phyloP scores from a whole-genome alignment of 1,140 invertebrate genomes.

The Berghia stephanieae region DNA sequence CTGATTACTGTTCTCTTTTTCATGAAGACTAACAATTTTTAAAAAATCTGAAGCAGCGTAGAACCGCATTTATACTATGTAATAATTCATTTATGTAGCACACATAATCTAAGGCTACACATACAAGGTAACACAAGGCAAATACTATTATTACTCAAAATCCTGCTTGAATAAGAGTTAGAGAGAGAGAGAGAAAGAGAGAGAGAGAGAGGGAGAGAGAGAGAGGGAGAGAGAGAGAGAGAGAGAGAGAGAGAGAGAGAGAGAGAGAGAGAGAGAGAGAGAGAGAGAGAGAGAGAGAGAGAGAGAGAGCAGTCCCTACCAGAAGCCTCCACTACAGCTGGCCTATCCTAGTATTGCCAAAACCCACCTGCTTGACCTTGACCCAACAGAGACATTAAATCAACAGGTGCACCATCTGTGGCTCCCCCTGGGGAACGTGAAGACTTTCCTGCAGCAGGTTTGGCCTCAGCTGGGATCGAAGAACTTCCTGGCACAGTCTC shows the following conservation, averaged over 20 bases:
- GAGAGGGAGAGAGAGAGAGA: neutral
- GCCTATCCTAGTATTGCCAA: neutral
- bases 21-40: too few species aligned
- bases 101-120: too few species aligned
- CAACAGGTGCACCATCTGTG: neutral
- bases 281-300: neutral
- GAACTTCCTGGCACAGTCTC: too few species aligned
- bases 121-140: too few species aligned
- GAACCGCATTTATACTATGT: too few species aligned
- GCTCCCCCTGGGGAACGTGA: neutral
- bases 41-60: too few species aligned
- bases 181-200: too few species aligned
- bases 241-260: neutral
- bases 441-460: neutral
- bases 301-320: neutral
- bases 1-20: too few species aligned
- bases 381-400: constrained; percentile 27
- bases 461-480: neutral
- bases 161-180: too few species aligned
- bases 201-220: too few species aligned
- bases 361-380: neutral
- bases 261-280: neutral
- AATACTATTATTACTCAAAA: too few species aligned
- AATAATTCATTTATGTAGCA: too few species aligned
- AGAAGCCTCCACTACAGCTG: neutral